These are phyloP conservation scores for Nyleta sp. DNA, from an alignment of 2,888 invertebrate genomes.

Conservation along the genomic window DNA sequence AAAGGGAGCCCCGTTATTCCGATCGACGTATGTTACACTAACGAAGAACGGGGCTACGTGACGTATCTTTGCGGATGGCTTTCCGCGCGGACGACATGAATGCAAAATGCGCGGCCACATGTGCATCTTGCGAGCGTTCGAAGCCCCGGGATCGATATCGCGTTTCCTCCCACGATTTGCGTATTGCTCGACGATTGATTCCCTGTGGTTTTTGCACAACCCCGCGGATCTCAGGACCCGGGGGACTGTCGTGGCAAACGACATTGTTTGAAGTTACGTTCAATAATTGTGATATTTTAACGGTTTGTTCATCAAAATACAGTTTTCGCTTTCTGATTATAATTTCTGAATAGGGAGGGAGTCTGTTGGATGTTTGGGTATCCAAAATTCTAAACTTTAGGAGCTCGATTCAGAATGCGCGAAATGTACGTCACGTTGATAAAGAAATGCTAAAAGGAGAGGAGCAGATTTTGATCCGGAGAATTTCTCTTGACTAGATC, in stretches of 20 bases:
- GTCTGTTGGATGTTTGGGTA: no score
- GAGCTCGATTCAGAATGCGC: no score
- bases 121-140: conserved; percentile 30
- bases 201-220: background rate
- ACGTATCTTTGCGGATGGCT: conserved; percentile 47
- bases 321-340: no score
- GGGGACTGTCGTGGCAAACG: background rate
- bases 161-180: conserved; percentile 8
- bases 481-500: no score
- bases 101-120: conserved; percentile 43
- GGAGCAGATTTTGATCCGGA: no score
- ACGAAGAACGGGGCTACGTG: conserved; percentile 48
- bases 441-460: no score
- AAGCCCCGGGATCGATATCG: conserved; percentile 23
- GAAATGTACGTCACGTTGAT: no score
- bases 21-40: conserved; percentile 51
- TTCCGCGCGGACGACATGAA: conserved; percentile 47
- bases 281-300: no score
- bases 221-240: background rate
- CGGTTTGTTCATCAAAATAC: no score
- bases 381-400: no score
- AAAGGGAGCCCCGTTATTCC: conserved; percentile 36
- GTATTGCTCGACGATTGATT: conserved; percentile 21
- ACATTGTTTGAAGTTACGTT: background rate
- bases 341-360: no score